Evolutionary conservation across 1,140 invertebrate species (phyloP), one percentile per base, ranked within the genome.

Genomic region (Antheraea pernyi): DNA sequence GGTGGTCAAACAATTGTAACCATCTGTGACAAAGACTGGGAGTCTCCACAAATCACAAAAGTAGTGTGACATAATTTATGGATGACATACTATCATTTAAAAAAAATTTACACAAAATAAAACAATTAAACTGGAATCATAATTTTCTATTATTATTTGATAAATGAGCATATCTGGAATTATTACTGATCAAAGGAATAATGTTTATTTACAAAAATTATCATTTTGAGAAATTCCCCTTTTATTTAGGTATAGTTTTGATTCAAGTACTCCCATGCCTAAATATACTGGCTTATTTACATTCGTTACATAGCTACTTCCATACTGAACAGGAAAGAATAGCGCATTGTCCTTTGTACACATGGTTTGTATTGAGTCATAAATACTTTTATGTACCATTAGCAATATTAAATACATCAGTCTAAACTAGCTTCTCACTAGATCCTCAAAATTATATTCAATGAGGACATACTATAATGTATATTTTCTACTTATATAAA

Each of bases 81-180:
- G 22, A 30, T n/a, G n/a, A n/a, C n/a, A n/a, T n/a, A n/a, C n/a
- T n/a, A n/a, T 11, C 7, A 8, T 42, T 18, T 13, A 59, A 18
- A 53, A 53, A 13, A 36, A 22, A 18, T 53, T 61, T 30, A 30
- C 22, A 30, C 1, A 30, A 66, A 76, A 76, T 76, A 73, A 76
- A 79, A 79, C 69, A 74, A 72, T 69, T 59, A 42, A 19, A 67
- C 62, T 73, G 65, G 66, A 74, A 77, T 75, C 42, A 67, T 73
- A 76, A 73, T 64, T 73, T 58, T 74, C 73, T 73, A 75, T 71
- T 77, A 72, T 74, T 75, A 77, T 72, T 77, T 72, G 71, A 72
- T 72, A 77, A 76, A 77, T 80, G 75, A 80, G 78, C 78, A 80
- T 75, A 78, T 73, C 72, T 80, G 78, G 73, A 77, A 77, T 74